Evolutionary conservation across 92 coral and sea anemone genomes (phyloP).

Genomic region (Pocillopora meandrina): DNA sequence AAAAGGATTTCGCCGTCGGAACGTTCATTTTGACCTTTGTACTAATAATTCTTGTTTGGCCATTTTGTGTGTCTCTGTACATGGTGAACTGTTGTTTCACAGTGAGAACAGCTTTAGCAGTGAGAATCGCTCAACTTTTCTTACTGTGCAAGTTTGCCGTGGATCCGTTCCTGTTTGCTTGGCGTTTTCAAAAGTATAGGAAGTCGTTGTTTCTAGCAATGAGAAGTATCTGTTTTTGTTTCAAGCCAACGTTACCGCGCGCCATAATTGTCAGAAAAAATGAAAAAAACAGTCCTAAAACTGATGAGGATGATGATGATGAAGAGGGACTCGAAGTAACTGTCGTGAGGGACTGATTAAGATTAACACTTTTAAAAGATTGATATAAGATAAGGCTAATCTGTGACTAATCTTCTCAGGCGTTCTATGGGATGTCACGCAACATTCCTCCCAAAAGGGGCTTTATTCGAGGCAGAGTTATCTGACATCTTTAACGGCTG

Average conservation of each 20-base stretch:
- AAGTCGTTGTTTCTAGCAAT: constrained; percentile 43
- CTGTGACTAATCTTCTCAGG: no score
- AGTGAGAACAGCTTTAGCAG: constrained; percentile 24
- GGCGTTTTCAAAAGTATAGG: constrained; percentile 68
- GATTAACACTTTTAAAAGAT: no score
- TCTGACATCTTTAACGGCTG: no score
- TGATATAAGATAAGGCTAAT: no score
- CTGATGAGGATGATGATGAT: constrained; percentile 1
- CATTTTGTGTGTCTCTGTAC: constrained; percentile 43
- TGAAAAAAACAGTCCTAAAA: background rate
- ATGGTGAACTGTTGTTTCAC: constrained; percentile 12
- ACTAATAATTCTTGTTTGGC: constrained; percentile 65
- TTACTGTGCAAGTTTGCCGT: constrained; percentile 60
- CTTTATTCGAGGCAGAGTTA: no score
- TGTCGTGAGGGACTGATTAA: background rate
- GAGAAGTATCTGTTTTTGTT: background rate
- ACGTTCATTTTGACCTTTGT: constrained; percentile 58
- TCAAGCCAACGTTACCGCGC: background rate
- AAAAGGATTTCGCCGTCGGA: constrained; percentile 68
- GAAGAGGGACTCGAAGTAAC: constrained; percentile 5
- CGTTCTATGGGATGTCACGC: no score
- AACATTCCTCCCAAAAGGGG: no score
- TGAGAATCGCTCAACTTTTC: constrained; percentile 37
- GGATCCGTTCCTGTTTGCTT: constrained; percentile 70
- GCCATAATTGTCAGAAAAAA: background rate